Conservation (phyloP, 2,888 invertebrate genomes). For the Lasioglossum marginatum region DNA sequence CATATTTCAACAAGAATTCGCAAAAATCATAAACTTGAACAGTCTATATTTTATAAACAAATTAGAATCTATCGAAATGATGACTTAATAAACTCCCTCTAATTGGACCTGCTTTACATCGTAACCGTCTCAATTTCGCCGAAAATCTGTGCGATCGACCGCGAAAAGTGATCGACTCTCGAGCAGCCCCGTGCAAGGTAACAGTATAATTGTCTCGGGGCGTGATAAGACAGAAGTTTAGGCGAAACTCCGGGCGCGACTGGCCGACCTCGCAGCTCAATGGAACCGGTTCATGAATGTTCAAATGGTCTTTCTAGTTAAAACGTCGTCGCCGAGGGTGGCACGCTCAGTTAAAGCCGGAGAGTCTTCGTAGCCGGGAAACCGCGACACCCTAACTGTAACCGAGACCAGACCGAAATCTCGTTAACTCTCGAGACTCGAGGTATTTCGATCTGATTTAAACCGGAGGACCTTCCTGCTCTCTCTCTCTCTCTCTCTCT, state of each 20-base stretch:
- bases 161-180: background rate
- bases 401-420: conserved; percentile 62
- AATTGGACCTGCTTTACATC: background rate
- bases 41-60: background rate
- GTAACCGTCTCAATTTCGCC: background rate
- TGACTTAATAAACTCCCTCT: background rate
- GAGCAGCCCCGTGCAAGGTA: background rate
- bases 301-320: conserved; percentile 63
- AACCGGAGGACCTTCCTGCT: background rate
- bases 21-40: background rate
- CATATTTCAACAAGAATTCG: background rate
- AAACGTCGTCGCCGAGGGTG: conserved; percentile 67
- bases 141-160: background rate
- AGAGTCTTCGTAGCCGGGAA: conserved; percentile 44
- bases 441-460: conserved; percentile 47
- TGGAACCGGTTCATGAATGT: conserved; percentile 65
- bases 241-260: conserved; percentile 45
- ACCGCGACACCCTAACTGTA: conserved; percentile 59
- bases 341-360: conserved; percentile 64
- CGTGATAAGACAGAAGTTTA: conserved; percentile 20
- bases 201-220: conserved; percentile 15
- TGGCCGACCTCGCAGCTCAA: conserved; percentile 43
- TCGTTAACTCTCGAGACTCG: conserved; percentile 56
- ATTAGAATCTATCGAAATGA: background rate
- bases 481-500: background rate